These are phyloP conservation scores for Pemphigus obesinymphae DNA, from an alignment of 1,140 invertebrate species.

Conservation along the genomic window DNA sequence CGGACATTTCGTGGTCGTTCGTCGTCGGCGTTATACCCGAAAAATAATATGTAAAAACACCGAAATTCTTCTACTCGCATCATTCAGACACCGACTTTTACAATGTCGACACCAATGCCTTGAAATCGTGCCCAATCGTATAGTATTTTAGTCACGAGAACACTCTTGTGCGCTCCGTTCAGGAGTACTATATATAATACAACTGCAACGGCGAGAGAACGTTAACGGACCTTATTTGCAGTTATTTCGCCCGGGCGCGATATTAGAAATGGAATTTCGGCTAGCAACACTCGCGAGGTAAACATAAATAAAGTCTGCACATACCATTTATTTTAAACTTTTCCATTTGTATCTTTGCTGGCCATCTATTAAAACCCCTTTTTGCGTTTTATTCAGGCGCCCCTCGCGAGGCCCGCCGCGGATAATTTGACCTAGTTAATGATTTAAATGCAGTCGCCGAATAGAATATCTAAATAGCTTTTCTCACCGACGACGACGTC, in stretches of 20 bases:
- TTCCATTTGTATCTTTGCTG: conserved; percentile 1
- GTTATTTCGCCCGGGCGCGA: not conserved
- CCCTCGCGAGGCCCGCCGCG: not conserved
- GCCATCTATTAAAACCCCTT: conserved; percentile 18
- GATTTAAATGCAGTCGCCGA: not conserved
- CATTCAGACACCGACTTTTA: too few relatives aligned
- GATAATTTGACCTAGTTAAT: not conserved
- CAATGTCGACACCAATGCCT: too few relatives aligned
- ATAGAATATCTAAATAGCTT: conserved; percentile 16
- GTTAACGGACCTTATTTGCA: not conserved
- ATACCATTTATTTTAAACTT: conserved; percentile 24
- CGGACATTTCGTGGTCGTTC: too few relatives aligned
- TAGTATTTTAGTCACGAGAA: too few relatives aligned
- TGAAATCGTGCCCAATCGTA: too few relatives aligned
- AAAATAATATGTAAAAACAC: too few relatives aligned
- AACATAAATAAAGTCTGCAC: conserved; percentile 21
- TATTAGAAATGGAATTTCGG: not conserved
- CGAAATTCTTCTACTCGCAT: too few relatives aligned
- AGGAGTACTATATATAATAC: too few relatives aligned
- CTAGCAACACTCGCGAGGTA: not conserved
- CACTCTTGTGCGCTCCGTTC: too few relatives aligned
- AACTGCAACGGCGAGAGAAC: too few relatives aligned
- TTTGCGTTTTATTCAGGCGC: not conserved
- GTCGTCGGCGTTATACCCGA: too few relatives aligned
- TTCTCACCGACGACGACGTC: not conserved